A percentile compares a stretch with the other conserved stretches of the same genome.
Evolutionary conservation across 2,888 invertebrate species (phyloP).

Genomic region (Drosophila subquinaria): DNA sequence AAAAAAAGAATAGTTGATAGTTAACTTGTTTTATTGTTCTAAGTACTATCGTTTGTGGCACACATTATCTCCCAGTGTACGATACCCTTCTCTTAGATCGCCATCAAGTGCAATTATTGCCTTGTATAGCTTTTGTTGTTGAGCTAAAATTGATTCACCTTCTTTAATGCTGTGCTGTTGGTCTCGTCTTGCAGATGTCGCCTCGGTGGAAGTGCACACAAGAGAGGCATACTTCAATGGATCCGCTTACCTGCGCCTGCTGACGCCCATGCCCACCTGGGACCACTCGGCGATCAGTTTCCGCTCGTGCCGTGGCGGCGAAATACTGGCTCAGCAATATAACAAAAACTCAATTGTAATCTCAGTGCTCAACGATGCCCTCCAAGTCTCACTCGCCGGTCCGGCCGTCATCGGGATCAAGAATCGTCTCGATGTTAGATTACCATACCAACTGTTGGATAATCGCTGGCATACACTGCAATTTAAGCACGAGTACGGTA

Average conservation of each 20-base stretch:
- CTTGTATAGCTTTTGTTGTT: slow-evolving; percentile 12
- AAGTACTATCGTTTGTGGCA: neutral
- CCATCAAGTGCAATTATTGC: slow-evolving; percentile 71
- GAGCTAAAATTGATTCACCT: slow-evolving; percentile 31
- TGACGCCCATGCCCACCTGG: slow-evolving; percentile 91
- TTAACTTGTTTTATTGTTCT: neutral
- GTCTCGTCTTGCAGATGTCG: slow-evolving; percentile 75
- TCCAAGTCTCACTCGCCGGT: slow-evolving; percentile 87
- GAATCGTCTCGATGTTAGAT: slow-evolving; percentile 88
- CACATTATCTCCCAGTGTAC: slow-evolving; percentile 9
- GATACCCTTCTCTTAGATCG: slow-evolving; percentile 22
- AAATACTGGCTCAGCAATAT: slow-evolving; percentile 90
- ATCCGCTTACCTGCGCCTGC: slow-evolving; percentile 90
- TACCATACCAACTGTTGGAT: slow-evolving; percentile 90
- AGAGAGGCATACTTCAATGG: slow-evolving; percentile 95
- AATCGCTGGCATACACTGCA: slow-evolving; percentile 91
- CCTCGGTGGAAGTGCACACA: slow-evolving; percentile 80
- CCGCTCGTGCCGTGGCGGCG: slow-evolving; percentile 91
- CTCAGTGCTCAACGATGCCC: slow-evolving; percentile 87
- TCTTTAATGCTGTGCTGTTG: slow-evolving; percentile 35
- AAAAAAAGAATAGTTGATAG: neutral
- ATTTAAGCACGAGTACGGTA: slow-evolving; percentile 85
- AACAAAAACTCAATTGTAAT: slow-evolving; percentile 88
- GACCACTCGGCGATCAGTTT: slow-evolving; percentile 93
- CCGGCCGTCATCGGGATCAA: slow-evolving; percentile 86